A percentile compares a stretch with the other conserved stretches of the same genome.
phyloP scores from a whole-genome alignment of 2,797 vertebrate species.

The Melanogrammus aeglefinus region DNA sequence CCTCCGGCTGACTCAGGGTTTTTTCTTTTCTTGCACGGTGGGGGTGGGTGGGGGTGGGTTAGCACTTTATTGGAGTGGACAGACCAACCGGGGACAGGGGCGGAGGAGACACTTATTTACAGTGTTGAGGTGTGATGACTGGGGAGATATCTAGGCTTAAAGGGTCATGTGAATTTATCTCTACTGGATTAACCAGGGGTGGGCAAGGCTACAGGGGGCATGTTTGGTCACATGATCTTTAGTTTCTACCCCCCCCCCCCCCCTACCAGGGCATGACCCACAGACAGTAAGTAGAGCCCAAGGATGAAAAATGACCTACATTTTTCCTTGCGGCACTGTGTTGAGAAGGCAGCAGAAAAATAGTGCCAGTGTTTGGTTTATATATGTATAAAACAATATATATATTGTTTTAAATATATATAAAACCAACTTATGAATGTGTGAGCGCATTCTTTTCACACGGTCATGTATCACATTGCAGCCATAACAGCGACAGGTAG shows the following conservation, averaged over 20 bases:
- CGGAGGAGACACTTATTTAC: conserved; percentile 41
- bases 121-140: conserved; percentile 22
- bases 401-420: conserved; percentile 13
- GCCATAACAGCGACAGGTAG: conserved; percentile 41
- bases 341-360: conserved; percentile 6
- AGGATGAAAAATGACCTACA: not conserved
- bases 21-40: conserved; percentile 2
- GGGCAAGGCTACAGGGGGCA: not conserved
- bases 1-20: conserved; percentile 5
- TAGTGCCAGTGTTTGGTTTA: not conserved
- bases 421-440: conserved; percentile 10
- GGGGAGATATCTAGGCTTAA: conserved; percentile 31
- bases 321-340: not conserved
- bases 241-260: conserved; percentile 7
- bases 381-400: conserved; percentile 24
- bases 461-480: conserved; percentile 40
- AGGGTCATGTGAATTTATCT: conserved; percentile 53
- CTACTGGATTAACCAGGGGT: conserved; percentile 19
- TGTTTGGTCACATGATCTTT: conserved; percentile 20
- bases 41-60: conserved; percentile 20
- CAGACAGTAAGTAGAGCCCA: not conserved
- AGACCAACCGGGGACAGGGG: conserved; percentile 29
- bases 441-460: not conserved
- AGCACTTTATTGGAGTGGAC: conserved; percentile 27
- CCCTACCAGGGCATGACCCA: not conserved